A percentile compares a stretch with the other conserved stretches of the same genome.
phyloP scores from a whole-genome alignment of 2,888 invertebrate genomes.

The Belgica antarctica region DNA sequence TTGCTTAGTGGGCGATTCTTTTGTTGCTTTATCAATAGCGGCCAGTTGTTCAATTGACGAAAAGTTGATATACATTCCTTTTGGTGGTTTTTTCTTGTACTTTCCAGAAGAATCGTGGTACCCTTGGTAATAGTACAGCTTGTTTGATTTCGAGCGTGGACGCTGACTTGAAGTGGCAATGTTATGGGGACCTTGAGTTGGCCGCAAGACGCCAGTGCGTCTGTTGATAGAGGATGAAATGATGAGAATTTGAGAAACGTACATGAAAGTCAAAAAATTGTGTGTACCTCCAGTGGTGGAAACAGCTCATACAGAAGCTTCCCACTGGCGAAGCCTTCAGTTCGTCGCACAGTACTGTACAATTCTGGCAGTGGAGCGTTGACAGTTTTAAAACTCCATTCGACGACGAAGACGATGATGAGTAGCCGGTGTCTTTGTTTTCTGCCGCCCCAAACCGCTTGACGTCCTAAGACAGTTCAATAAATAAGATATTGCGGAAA shows the following conservation, averaged over 20 bases:
- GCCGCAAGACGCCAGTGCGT: slow-evolving; percentile 77
- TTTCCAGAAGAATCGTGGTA: slow-evolving; percentile 52
- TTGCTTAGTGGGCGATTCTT: slow-evolving; percentile 57
- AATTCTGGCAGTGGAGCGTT: slow-evolving; percentile 54
- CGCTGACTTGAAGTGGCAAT: slow-evolving; percentile 47
- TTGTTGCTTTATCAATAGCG: slow-evolving; percentile 56
- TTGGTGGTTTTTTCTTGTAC: slow-evolving; percentile 84
- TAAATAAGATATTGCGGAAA: too few species aligned
- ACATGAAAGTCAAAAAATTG: background rate
- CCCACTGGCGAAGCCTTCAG: slow-evolving; percentile 74
- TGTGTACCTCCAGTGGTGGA: slow-evolving; percentile 80
- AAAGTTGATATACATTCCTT: slow-evolving; percentile 96
- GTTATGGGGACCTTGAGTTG: slow-evolving; percentile 68
- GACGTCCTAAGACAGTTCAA: slow-evolving; percentile 30
- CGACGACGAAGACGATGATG: slow-evolving; percentile 47
- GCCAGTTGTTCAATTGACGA: slow-evolving; percentile 94
- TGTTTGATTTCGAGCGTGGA: slow-evolving; percentile 49
- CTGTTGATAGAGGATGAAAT: too few species aligned
- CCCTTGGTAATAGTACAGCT: slow-evolving; percentile 48
- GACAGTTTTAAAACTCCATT: slow-evolving; percentile 48
- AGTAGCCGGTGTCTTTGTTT: slow-evolving; percentile 44
- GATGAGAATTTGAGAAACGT: slow-evolving; percentile 39
- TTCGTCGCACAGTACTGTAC: slow-evolving; percentile 73
- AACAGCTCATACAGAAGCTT: slow-evolving; percentile 78
- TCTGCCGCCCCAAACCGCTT: slow-evolving; percentile 15